Conservation (phyloP, 1,140 invertebrate species). For the Phenacoccus solenopsis region DNA sequence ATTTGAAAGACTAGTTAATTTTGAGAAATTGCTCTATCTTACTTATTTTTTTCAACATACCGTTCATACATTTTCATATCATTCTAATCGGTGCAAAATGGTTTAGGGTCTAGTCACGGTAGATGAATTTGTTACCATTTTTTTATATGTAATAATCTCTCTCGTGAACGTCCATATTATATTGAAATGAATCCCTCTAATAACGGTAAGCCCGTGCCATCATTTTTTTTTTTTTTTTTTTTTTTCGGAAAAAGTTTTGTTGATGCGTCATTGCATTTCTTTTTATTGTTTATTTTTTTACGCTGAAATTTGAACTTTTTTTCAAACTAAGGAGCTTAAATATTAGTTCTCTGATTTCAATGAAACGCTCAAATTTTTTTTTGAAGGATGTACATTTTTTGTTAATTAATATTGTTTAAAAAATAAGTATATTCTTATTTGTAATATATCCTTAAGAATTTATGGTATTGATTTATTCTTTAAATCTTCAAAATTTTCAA, state of each 20-base stretch:
- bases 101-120: constrained; percentile 8
- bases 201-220: not conserved
- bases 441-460: not conserved
- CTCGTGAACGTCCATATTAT: not conserved
- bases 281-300: not conserved
- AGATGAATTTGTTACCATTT: not conserved
- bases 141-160: not conserved
- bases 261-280: not conserved
- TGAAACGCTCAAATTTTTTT: not conserved
- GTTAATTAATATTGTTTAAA: not conserved
- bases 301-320: too few relatives aligned
- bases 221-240: too few relatives aligned
- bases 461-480: not conserved
- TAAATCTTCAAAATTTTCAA: not conserved
- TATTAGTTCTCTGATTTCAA: not conserved
- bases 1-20: not conserved
- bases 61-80: not conserved
- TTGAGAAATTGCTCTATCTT: not conserved
- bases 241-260: not conserved
- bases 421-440: too few relatives aligned
- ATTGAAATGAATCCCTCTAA: not conserved
- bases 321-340: not conserved
- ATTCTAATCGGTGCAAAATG: not conserved
- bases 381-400: not conserved
- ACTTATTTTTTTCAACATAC: not conserved